Conservation (phyloP, 2,888 invertebrate genomes). For the Eilema caniola region DNA sequence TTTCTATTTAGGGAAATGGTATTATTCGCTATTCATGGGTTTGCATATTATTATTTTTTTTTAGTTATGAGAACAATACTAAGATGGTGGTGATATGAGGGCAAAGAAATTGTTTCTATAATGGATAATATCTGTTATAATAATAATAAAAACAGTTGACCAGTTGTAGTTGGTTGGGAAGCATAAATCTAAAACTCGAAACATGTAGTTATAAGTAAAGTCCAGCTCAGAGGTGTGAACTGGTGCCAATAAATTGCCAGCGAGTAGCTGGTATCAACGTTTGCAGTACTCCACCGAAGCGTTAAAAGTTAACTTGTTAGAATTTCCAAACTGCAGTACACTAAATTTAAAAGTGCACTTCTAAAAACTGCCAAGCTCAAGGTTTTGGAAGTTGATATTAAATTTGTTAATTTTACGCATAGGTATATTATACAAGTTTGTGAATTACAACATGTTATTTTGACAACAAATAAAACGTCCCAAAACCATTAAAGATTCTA, state of each 20-base stretch:
- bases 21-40: neutral
- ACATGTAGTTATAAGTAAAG: conserved; percentile 37
- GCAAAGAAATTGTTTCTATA: neutral
- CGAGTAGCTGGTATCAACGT: conserved; percentile 46
- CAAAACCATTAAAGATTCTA: neutral
- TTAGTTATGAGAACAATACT: neutral
- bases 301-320: conserved; percentile 44
- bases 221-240: conserved; percentile 31
- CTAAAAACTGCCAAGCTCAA: conserved; percentile 17
- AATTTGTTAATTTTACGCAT: neutral
- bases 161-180: conserved; percentile 21
- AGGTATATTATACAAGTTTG: neutral
- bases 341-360: conserved; percentile 20
- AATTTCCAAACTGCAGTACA: conserved; percentile 39
- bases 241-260: conserved; percentile 49
- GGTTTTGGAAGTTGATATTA: conserved; percentile 13
- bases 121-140: neutral
- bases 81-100: no score
- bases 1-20: conserved; percentile 11
- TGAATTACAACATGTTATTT: neutral
- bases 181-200: conserved; percentile 50
- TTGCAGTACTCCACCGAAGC: conserved; percentile 36
- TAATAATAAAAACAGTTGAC: neutral
- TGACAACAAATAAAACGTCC: neutral
- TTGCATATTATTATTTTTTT: neutral